Percentiles rank a stretch among this genome's conserved stretches.
These are phyloP conservation scores for Synergus itoensis DNA, from an alignment of 2,888 invertebrate species.

Conservation along the genomic window DNA sequence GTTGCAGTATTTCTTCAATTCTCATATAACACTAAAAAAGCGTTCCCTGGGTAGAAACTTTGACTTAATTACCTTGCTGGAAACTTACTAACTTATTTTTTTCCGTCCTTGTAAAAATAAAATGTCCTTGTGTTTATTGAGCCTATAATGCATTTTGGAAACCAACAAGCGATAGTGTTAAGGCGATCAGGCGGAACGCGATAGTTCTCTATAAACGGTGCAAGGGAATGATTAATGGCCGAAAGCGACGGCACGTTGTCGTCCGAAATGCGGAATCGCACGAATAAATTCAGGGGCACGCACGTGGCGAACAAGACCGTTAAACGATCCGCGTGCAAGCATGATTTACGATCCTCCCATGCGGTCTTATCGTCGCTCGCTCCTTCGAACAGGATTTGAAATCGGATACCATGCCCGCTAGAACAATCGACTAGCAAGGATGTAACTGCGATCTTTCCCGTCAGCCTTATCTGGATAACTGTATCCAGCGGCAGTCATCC, in stretches of 20 bases:
- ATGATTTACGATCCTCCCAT: slow-evolving; percentile 51
- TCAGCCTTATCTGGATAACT: slow-evolving; percentile 39
- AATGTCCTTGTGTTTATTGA: slow-evolving; percentile 14
- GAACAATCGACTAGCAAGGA: slow-evolving; percentile 40
- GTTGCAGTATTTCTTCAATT: not conserved
- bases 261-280: slow-evolving; percentile 40
- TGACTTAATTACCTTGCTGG: too few species aligned
- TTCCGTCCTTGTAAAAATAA: not conserved
- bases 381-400: slow-evolving; percentile 55
- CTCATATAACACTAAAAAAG: not conserved
- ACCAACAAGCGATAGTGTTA: slow-evolving; percentile 21
- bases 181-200: slow-evolving; percentile 35
- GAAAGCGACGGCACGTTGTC: slow-evolving; percentile 35
- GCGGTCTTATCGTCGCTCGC: slow-evolving; percentile 52
- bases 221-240: slow-evolving; percentile 31
- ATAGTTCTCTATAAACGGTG: slow-evolving; percentile 4
- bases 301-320: slow-evolving; percentile 52
- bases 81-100: too few species aligned
- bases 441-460: slow-evolving; percentile 39
- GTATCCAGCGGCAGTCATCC: slow-evolving; percentile 22
- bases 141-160: not conserved
- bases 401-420: slow-evolving; percentile 53
- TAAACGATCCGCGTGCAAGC: slow-evolving; percentile 48
- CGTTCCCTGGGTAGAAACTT: too few species aligned
- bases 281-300: slow-evolving; percentile 47